These are phyloP conservation scores for Cyanocitta stelleri DNA, from an alignment of 2,113 vertebrate genomes.

Conservation along the genomic window DNA sequence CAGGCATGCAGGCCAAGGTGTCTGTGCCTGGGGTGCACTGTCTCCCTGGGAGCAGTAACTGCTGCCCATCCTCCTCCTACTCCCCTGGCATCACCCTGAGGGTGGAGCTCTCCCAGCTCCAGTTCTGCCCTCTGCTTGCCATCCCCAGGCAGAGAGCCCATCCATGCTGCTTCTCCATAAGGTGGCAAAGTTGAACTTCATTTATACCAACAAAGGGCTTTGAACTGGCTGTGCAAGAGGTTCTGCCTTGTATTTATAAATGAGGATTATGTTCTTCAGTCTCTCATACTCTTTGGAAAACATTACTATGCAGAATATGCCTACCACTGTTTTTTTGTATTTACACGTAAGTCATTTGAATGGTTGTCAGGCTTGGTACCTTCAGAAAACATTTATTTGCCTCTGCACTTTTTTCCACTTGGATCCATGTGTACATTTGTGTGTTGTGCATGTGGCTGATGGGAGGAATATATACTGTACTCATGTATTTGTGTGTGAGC, in stretches of 20 bases:
- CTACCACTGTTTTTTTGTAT: not conserved
- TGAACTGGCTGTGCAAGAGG: not conserved
- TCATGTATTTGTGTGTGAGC: accelerated
- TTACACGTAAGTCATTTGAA: not conserved
- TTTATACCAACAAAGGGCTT: not conserved
- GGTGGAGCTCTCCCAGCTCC: not conserved
- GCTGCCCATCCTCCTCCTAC: accelerated
- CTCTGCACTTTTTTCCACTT: not conserved
- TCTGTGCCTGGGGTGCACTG: not conserved
- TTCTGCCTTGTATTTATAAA: not conserved
- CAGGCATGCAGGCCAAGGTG: not conserved
- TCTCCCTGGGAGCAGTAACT: not conserved
- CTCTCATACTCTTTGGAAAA: not conserved
- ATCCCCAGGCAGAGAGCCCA: not conserved
- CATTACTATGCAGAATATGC: not conserved
- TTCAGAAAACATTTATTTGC: not conserved
- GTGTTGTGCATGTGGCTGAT: not conserved
- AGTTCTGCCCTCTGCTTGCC: not conserved
- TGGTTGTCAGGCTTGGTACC: not conserved
- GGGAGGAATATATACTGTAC: not conserved
- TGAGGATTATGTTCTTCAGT: not conserved
- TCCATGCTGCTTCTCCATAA: not conserved
- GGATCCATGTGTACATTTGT: not conserved
- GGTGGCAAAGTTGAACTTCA: not conserved
- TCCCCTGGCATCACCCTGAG: not conserved